phyloP scores from a whole-genome alignment of 2,888 invertebrate species.

The Seira musarum region DNA sequence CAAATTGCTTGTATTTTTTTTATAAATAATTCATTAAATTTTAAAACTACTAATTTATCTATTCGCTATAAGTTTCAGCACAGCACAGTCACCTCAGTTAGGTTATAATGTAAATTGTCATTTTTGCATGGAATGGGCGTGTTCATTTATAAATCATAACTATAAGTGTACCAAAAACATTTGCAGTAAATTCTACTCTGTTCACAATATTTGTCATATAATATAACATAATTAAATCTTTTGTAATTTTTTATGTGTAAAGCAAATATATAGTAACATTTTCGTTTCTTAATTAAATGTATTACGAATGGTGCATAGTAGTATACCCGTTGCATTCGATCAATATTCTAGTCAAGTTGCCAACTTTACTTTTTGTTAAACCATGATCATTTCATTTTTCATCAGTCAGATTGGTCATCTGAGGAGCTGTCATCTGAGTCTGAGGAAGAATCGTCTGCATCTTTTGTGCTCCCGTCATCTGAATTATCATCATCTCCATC shows the following conservation, averaged over 20 bases:
- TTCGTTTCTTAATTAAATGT: conserved; percentile 25
- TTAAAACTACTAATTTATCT: not conserved
- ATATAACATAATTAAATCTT: too few species aligned
- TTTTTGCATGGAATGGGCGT: conserved; percentile 54
- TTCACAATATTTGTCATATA: too few species aligned
- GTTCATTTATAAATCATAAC: conserved; percentile 20
- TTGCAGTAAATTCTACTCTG: conserved; percentile 20
- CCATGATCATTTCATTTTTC: not conserved
- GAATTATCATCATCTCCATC: conserved; percentile 44
- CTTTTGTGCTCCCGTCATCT: conserved; percentile 49
- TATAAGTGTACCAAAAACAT: not conserved
- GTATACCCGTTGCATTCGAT: conserved; percentile 30
- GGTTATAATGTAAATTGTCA: conserved; percentile 34
- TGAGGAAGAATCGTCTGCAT: conserved; percentile 50
- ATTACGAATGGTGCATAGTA: conserved; percentile 16
- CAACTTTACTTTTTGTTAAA: too few species aligned
- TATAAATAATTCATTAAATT: conserved; percentile 4
- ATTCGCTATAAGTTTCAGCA: not conserved
- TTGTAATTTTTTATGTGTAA: conserved; percentile 18
- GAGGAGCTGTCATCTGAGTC: conserved; percentile 57
- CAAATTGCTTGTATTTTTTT: not conserved
- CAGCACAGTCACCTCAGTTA: not conserved
- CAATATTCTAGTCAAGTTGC: not conserved
- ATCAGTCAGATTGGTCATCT: conserved; percentile 57
- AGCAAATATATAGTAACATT: conserved; percentile 10